Base-by-base conservation (phyloP, 2,888 invertebrate species). In the Pherbina coryleti region DNA sequence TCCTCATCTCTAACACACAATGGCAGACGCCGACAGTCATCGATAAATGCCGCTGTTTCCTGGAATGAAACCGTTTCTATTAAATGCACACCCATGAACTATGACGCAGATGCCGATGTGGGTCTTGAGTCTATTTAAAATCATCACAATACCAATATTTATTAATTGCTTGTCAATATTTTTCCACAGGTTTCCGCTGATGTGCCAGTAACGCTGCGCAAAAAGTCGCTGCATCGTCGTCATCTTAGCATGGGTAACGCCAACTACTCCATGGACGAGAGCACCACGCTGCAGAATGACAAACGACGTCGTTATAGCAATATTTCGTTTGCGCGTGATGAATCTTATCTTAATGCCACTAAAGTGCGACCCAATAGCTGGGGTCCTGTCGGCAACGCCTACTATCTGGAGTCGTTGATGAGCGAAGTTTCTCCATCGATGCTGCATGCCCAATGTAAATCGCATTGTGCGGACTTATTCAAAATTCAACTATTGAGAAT, bases 401-500 rank as follows among this genome's bases (percentile, higher is more conserved):
- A 83, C 81, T 86, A 86, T 82, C 92, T 95, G 81, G 94, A 94
- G 83, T 96, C 96, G 78, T 91, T 95, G 87, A 92, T 95, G 87
- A 94, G 95, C 82, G 93, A 93, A 86, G 93, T 57, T 93, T 94
- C 82, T 95, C 95, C 86, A 94, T 92, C 93, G 77, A 91, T 92
- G 86, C 96, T 96, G 84, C 97, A 97, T 92, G 97, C 97, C 89
- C 96, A 96, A 92, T 97, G 97, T 97, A 97, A 86, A 86, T 77
- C 75, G 73, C 49, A 14, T 25, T 72, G 55, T 44, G 44, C 62
- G 14, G 28, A 37, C 49, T 25, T 51, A 14, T 17, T 22, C 69
- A 28, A 4, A 17, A 31, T 64, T 57, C 31, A 19, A n/a, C n/a
- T 74, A 31, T 44, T 49, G 34, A 51, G 25, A 19, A 71, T 44